These are phyloP conservation scores for Scomber colias DNA, from an alignment of 2,113 vertebrate genomes.

Conservation along the genomic window DNA sequence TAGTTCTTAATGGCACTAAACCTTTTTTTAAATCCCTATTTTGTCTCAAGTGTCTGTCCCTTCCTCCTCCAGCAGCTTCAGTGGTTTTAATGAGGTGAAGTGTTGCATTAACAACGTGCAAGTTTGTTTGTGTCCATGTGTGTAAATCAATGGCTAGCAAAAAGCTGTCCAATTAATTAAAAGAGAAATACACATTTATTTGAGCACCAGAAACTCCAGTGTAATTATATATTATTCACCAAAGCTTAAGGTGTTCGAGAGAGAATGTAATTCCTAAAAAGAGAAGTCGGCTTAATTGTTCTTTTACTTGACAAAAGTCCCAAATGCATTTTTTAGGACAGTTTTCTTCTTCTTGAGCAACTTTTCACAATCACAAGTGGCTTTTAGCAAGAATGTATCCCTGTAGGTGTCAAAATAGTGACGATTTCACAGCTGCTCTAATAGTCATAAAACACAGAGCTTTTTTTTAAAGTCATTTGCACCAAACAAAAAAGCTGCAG, in stretches of 20 bases:
- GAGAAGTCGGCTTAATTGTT: too few relatives aligned
- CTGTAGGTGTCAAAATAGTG: too few relatives aligned
- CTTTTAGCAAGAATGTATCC: too few relatives aligned
- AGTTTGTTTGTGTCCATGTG: not conserved
- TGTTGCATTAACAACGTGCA: conserved; percentile 21
- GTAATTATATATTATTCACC: conserved; percentile 17
- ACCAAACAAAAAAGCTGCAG: not conserved
- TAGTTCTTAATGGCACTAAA: not conserved
- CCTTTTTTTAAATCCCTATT: not conserved
- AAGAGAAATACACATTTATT: conserved; percentile 15
- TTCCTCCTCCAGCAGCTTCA: conserved; percentile 21
- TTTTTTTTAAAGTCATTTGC: too few relatives aligned
- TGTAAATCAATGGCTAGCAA: not conserved
- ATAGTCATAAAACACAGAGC: not conserved
- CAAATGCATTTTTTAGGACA: too few relatives aligned
- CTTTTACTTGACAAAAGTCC: too few relatives aligned
- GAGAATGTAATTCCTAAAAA: too few relatives aligned
- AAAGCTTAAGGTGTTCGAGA: not conserved
- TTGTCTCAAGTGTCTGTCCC: conserved; percentile 1
- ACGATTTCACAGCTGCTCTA: too few relatives aligned
- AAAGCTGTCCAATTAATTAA: conserved; percentile 38
- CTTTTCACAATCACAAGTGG: too few relatives aligned
- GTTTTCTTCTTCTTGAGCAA: too few relatives aligned
- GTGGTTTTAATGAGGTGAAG: conserved; percentile 48
- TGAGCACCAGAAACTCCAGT: not conserved